phyloP scores from a whole-genome alignment of 2,888 invertebrate species.

The Melolontha melolontha region DNA sequence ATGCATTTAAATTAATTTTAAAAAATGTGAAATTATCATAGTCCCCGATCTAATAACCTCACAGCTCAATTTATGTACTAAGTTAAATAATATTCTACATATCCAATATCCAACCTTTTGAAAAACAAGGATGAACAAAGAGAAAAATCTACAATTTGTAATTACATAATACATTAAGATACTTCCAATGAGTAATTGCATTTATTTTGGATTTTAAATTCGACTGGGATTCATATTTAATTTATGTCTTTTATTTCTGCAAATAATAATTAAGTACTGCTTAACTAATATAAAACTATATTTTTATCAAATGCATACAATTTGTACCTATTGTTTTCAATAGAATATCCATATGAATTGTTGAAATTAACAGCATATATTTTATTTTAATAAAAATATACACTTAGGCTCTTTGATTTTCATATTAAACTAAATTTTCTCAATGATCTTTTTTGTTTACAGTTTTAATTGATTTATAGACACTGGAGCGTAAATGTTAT shows the following conservation, averaged over 20 bases:
- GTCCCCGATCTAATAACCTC: conserved; percentile 41
- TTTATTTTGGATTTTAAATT: conserved; percentile 24
- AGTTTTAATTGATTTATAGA: no score
- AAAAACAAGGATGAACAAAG: conserved; percentile 33
- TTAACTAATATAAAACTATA: no score
- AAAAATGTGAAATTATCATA: not conserved
- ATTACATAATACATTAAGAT: conserved; percentile 40
- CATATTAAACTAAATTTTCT: no score
- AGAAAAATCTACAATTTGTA: conserved; percentile 30
- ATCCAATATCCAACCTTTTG: conserved; percentile 22
- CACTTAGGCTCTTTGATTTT: no score
- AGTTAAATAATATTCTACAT: conserved; percentile 27
- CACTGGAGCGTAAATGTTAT: no score
- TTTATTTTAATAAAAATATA: no score
- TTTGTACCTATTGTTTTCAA: conserved; percentile 6
- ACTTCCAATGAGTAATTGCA: conserved; percentile 40
- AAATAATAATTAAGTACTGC: conserved; percentile 1
- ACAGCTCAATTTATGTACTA: conserved; percentile 44
- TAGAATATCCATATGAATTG: not conserved
- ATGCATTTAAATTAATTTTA: no score
- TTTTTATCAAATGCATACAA: conserved; percentile 16
- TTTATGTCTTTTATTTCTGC: conserved; percentile 6
- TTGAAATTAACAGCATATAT: no score
- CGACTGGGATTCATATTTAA: conserved; percentile 9
- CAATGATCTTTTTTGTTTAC: no score